A percentile compares a stretch with the other conserved stretches of the same genome.
phyloP scores from a whole-genome alignment of 2,888 invertebrate species.

The Sycophila texana region DNA sequence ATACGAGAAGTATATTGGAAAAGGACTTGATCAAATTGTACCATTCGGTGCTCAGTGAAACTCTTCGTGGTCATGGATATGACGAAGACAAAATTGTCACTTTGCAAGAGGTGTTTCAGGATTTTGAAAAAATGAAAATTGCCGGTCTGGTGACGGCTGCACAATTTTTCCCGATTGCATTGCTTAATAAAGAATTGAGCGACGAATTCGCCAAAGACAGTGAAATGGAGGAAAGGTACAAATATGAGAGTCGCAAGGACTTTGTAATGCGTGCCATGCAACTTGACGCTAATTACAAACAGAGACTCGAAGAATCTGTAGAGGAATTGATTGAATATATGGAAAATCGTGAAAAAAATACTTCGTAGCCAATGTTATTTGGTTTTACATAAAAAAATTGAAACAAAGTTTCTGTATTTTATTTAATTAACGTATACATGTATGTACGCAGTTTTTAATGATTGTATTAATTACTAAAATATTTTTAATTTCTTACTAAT shows the following conservation, averaged over 20 bases:
- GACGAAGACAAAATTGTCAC: neutral
- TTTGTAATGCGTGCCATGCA: constrained; percentile 20
- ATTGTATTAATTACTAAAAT: too few relatives aligned
- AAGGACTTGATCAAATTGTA: constrained; percentile 24
- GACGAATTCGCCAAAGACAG: neutral
- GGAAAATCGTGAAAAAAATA: neutral
- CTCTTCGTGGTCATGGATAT: neutral
- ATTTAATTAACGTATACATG: too few relatives aligned
- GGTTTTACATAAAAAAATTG: neutral
- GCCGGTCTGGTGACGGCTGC: constrained; percentile 14
- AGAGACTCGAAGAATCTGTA: constrained; percentile 6
- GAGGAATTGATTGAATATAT: constrained; percentile 19
- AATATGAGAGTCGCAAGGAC: constrained; percentile 28
- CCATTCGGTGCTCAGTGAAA: constrained; percentile 7
- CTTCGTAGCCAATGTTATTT: neutral
- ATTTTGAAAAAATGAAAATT: constrained; percentile 16
- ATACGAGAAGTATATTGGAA: neutral
- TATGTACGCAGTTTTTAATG: too few relatives aligned
- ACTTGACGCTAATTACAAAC: neutral
- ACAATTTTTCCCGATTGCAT: constrained; percentile 30
- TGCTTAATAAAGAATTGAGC: constrained; percentile 22
- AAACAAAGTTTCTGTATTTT: neutral
- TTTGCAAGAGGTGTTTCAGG: neutral
- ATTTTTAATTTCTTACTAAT: too few relatives aligned
- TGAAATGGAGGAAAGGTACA: neutral